Percentiles rank a stretch among this genome's conserved stretches.
Conservation (phyloP, 2,113 vertebrate genomes). For the Axis porcinus region DNA sequence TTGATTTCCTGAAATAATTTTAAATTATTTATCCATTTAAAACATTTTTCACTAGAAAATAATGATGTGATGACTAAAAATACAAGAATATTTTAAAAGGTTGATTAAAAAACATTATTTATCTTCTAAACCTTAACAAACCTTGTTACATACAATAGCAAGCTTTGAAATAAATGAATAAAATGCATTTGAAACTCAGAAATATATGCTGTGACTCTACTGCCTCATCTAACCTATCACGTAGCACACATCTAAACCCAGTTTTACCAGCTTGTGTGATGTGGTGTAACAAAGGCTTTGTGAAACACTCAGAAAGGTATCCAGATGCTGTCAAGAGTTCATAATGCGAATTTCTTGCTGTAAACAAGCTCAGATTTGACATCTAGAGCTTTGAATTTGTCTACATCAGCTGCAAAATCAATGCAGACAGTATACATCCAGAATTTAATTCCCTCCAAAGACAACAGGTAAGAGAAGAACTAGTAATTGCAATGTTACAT, state of each 20-base stretch:
- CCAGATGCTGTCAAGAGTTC: background rate
- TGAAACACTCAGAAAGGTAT: background rate
- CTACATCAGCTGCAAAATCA: background rate
- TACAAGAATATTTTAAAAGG: background rate
- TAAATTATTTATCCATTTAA: background rate
- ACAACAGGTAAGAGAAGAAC: background rate
- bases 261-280: background rate
- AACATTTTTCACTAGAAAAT: conserved; percentile 1
- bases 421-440: background rate
- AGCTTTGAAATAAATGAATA: background rate
- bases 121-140: background rate
- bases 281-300: background rate
- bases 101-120: background rate
- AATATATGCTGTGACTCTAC: background rate
- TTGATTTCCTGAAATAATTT: background rate
- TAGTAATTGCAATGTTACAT: background rate
- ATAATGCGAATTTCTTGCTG: background rate
- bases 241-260: background rate
- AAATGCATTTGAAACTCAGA: background rate
- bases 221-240: background rate
- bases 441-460: background rate
- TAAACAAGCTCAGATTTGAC: background rate
- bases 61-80: background rate
- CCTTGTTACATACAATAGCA: background rate
- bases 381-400: background rate